A percentile compares a stretch with the other conserved stretches of the same genome.
Evolutionary conservation across 2,888 invertebrate species (phyloP).

Genomic region (Blastobasis lacticolella): DNA sequence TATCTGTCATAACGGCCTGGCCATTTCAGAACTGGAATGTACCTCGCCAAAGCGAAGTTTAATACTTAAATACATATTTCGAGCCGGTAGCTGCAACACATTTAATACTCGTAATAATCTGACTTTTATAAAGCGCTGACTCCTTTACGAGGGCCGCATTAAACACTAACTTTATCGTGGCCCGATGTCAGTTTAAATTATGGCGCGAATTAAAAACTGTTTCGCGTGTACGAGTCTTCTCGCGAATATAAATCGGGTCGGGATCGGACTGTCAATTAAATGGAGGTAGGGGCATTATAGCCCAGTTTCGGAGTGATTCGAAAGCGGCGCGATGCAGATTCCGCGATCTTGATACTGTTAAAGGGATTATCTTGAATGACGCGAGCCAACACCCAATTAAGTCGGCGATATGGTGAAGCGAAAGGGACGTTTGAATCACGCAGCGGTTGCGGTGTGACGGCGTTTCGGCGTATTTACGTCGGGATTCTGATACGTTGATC

Average conservation of each 20-base stretch:
- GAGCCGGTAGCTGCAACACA: too few species aligned
- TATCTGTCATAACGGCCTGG: too few species aligned
- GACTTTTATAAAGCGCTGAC: constrained; percentile 2
- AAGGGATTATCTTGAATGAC: constrained; percentile 57
- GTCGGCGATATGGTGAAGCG: constrained; percentile 25
- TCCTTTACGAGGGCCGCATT: constrained; percentile 2
- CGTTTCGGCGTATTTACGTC: neutral
- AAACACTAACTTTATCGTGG: constrained; percentile 1
- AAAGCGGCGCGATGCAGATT: constrained; percentile 49
- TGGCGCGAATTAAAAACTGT: constrained; percentile 27
- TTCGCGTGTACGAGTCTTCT: constrained; percentile 28
- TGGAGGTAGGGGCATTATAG: constrained; percentile 32
- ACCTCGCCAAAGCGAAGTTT: too few species aligned
- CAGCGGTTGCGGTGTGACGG: too few species aligned
- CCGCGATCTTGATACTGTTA: constrained; percentile 51
- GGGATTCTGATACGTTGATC: constrained; percentile 9
- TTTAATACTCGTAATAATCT: neutral
- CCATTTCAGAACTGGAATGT: too few species aligned
- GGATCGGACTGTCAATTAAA: constrained; percentile 50
- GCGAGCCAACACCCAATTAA: constrained; percentile 56
- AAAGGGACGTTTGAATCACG: constrained; percentile 34
- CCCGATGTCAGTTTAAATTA: constrained; percentile 7
- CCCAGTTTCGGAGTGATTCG: constrained; percentile 25
- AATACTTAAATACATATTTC: too few species aligned
- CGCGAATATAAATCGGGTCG: constrained; percentile 42